Base-by-base conservation (phyloP, 1,140 invertebrate species). In the Brachionus rubens region DNA sequence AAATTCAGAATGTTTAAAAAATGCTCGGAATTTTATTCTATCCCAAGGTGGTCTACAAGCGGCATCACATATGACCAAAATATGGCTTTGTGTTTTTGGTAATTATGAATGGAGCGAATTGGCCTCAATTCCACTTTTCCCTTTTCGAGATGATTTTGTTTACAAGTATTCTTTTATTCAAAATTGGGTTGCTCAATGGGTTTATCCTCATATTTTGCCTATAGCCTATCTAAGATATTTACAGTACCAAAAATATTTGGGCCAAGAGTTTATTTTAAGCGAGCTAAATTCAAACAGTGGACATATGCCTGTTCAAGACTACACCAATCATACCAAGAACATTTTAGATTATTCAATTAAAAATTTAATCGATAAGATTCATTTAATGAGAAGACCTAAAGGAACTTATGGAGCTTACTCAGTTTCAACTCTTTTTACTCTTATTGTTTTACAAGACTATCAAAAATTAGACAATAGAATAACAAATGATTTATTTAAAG, bases 101-200 rank as follows among this genome's bases (percentile, higher is more conserved):
- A 16, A 50, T 14, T 72, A 72, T 24, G 67, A 72, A 48, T 72
- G 67, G 67, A 24, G 26, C 24, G 67, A 72, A 47, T 19, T 72
- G 5, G 67, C 67, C 26, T 16, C 10, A 10, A 72, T 72, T 16
- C 67, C 67, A 12, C n/a, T 72, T 14, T 52, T 72, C 26, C 43
- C 43, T 3, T 72, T 72, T 30, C 67, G 67, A 9, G 28, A 72
- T 72, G 67, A 72, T 36, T 33, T 0, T 47, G n/a, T 72, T 26
- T 72, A 50, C 28, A 72, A 72, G 40, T 52, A 48, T 28, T 50
- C 67, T 19, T 72, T 72, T 72, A 26, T 52, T 10, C 46, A 52
- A 52, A 72, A 72, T 36, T 72, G 67, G 67, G 67, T 72, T 47
- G 67, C 67, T 14, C 67, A 72, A 48, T 72, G 67, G 67, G 67